Conservation (phyloP, 1,140 invertebrate genomes). For the Micrasema longulum region DNA sequence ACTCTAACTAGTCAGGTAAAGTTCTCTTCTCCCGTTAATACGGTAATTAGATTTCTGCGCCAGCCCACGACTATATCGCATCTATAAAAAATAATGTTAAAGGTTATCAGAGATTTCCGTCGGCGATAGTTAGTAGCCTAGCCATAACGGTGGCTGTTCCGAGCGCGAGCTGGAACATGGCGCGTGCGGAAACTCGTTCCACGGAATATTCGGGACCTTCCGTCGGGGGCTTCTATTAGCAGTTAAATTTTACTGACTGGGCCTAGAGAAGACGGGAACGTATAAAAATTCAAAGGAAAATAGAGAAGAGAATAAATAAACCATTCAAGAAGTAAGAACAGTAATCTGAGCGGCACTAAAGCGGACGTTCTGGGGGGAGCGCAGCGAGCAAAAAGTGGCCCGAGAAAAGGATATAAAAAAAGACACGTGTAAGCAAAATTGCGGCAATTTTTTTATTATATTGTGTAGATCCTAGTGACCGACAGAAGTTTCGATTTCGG, state of each 20-base stretch:
- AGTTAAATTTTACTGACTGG: slow-evolving; percentile 13
- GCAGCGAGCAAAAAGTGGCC: background rate
- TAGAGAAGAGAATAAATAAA: background rate
- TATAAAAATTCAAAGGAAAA: background rate
- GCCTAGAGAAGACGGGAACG: background rate
- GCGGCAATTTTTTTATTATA: too few species aligned
- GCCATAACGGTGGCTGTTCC: background rate
- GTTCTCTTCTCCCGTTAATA: too few species aligned
- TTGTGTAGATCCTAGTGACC: too few species aligned
- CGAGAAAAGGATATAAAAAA: too few species aligned
- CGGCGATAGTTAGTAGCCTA: background rate
- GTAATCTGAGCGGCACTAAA: too few species aligned
- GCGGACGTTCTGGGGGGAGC: background rate
- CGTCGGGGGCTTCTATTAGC: slow-evolving; percentile 4
- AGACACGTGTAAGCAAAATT: too few species aligned
- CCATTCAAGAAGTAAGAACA: background rate
- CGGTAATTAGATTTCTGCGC: background rate
- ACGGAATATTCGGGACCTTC: background rate
- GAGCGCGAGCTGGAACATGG: background rate
- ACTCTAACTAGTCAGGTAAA: too few species aligned
- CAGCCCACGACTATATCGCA: background rate
- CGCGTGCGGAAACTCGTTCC: background rate
- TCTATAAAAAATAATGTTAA: background rate
- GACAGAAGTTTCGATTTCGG: too few species aligned
- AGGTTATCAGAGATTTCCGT: background rate